Conservation (phyloP, 2,113 vertebrate species). For the Choloepus hoffmanni region DNA sequence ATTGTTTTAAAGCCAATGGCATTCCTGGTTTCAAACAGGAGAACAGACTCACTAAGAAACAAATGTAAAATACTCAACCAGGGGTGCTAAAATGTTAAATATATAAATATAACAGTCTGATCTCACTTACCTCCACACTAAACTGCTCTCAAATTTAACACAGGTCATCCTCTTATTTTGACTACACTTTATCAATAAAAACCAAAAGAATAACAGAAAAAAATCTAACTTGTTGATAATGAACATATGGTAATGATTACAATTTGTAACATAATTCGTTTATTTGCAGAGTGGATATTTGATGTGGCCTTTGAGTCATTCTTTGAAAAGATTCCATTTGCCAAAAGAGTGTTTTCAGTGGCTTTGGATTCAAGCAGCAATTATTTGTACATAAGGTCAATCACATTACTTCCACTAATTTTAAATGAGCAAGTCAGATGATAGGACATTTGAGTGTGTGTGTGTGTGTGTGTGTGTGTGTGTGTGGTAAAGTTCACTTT, state of each 20-base stretch:
- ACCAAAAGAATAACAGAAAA: background rate
- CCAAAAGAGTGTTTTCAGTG: background rate
- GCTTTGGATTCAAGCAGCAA: background rate
- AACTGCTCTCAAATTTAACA: conserved; percentile 10
- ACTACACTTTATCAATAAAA: background rate
- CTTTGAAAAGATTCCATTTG: background rate
- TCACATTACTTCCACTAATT: background rate
- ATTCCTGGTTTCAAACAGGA: background rate
- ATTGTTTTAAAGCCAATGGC: background rate
- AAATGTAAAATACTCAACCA: background rate
- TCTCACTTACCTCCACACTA: background rate
- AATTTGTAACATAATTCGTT: conserved; percentile 54
- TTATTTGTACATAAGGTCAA: background rate
- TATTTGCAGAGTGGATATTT: background rate
- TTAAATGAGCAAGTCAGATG: background rate
- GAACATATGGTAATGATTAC: conserved; percentile 32
- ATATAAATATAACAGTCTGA: background rate
- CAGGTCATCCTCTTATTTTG: conserved; percentile 51
- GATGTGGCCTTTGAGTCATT: conserved; percentile 34
- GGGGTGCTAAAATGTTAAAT: background rate
- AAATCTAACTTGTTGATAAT: background rate
- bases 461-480: background rate
- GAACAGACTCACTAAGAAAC: background rate
- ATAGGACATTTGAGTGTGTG: background rate
- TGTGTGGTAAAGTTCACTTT: background rate